phyloP scores from a whole-genome alignment of 2,797 vertebrate species.

The Poecile montanus region DNA sequence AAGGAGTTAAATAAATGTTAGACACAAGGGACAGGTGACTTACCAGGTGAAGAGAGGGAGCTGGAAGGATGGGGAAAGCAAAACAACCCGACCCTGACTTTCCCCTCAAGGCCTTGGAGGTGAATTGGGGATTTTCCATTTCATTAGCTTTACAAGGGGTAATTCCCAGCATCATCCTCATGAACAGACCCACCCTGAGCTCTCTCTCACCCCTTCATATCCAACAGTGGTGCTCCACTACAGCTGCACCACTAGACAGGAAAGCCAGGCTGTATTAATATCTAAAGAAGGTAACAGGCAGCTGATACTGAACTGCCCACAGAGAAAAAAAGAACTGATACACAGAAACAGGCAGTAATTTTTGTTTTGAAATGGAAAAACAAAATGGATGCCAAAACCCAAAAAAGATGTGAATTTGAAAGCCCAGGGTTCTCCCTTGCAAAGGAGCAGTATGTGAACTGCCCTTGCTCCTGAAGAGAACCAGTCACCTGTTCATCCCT shows the following conservation, averaged over 20 bases:
- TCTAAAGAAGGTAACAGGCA: not conserved
- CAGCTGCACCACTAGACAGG: not conserved
- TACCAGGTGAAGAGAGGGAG: not conserved
- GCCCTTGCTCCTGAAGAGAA: not conserved
- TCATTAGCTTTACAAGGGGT: conserved; percentile 60
- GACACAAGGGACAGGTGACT: not conserved
- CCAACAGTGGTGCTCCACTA: not conserved
- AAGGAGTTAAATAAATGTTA: not conserved
- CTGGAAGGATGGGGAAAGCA: not conserved
- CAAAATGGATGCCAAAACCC: not conserved
- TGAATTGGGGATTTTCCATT: conserved; percentile 48
- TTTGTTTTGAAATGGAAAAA: not conserved
- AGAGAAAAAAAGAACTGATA: not conserved
- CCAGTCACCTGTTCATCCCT: rapidly evolving
- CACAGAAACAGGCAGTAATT: not conserved
- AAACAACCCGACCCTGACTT: not conserved
- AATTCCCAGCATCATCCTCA: conserved; percentile 18
- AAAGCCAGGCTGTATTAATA: not conserved
- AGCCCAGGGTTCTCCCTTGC: not conserved
- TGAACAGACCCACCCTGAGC: not conserved
- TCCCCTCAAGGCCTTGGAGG: not conserved
- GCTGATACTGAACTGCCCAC: not conserved
- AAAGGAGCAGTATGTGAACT: not conserved
- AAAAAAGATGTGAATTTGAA: not conserved
- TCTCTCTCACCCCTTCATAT: not conserved